Base-by-base conservation (phyloP, 2,888 invertebrate species). In the Protophormia terraenovae region DNA sequence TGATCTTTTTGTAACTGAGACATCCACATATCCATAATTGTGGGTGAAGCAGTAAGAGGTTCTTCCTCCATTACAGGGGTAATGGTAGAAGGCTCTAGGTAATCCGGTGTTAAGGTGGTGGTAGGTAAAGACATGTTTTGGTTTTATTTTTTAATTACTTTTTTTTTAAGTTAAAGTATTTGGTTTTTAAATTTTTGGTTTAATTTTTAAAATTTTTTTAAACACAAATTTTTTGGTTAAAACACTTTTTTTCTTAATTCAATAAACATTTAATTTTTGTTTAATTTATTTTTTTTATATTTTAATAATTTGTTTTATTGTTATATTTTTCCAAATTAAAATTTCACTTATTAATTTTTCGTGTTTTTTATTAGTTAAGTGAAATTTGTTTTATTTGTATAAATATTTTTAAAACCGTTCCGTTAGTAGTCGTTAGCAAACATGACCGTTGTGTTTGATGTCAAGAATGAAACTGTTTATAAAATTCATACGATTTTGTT, bases 1-100 rank as follows among this genome's bases (percentile, higher is more conserved):
- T 91, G 89, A 84, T 86, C 76, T 55, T 87, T 90, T 88, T 90
- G 89, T 53, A 90, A 88, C 29, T 89, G 88, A 41, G 89, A 88
- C 85, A 89, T 89, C 67, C 89, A 89, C 80, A 80, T 79, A 79
- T 82, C 79, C 83, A 78, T 80, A 62, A 80, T 78, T 83, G 89
- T 75, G 58, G 90, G 89, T 73, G 87, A 89, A 66, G 88, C 88
- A 62, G 89, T 89, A 16, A 87, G 10, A 16, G 45, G 3, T 24
- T 55, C 22, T 2, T 24, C 47, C 27, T 35, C 84, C n/a, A 75
- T 81, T 73, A 79, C 0, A 66, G 82, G 53, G 12, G 80, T 58
- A 29, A 75, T 87, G 4, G 85, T 86, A 27, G 86, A 86, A 24
- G 64, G 67, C 22, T 72, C 84, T 47, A 77, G n/a, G n/a, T n/a